phyloP scores from a whole-genome alignment of 2,797 vertebrate species.

The Morus bassanus region DNA sequence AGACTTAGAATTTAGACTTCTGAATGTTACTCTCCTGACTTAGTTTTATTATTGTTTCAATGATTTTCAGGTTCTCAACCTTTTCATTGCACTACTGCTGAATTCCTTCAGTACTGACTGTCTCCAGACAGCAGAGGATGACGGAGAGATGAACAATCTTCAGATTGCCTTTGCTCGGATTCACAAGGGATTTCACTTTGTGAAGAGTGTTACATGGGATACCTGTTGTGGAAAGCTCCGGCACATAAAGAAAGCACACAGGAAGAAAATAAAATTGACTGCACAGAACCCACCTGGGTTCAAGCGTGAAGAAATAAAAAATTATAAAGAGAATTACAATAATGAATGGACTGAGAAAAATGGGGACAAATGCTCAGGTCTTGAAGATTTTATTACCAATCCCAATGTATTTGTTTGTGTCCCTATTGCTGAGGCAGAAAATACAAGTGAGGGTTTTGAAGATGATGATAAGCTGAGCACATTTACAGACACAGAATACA shows the following conservation, averaged over 20 bases:
- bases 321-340: constrained; percentile 67
- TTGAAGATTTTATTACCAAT: constrained; percentile 84
- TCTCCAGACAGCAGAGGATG: constrained; percentile 87
- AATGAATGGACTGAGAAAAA: constrained; percentile 65
- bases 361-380: constrained; percentile 66
- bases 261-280: constrained; percentile 77
- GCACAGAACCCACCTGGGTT: neutral
- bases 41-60: neutral
- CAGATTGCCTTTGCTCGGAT: constrained; percentile 88
- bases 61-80: constrained; percentile 87
- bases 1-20: neutral
- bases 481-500: constrained; percentile 41
- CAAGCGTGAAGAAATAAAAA: neutral
- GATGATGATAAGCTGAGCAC: constrained; percentile 77
- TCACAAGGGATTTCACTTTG: constrained; percentile 73
- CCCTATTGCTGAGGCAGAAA: constrained; percentile 92
- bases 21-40: neutral
- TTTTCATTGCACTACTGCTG: constrained; percentile 93
- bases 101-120: constrained; percentile 94
- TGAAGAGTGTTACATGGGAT: constrained; percentile 55
- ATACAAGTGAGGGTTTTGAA: constrained; percentile 86
- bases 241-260: constrained; percentile 74
- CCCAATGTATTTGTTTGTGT: constrained; percentile 85
- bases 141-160: constrained; percentile 94
- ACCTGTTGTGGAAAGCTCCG: constrained; percentile 79